Evolutionary conservation across 2,113 vertebrate genomes (phyloP).

Genomic region (Symphodus melops): DNA sequence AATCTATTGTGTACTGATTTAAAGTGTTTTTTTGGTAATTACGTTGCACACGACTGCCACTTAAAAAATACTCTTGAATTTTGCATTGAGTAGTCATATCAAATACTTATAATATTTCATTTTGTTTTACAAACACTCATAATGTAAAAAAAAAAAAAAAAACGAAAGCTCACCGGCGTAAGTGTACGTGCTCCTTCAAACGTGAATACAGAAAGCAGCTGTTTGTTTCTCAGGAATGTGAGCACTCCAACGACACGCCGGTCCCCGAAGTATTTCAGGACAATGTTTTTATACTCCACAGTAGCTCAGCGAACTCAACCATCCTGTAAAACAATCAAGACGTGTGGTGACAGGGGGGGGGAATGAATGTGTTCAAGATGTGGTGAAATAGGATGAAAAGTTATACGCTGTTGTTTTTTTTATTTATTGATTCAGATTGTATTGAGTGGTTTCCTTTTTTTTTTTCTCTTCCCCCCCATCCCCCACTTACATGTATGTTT

Average conservation of each 20-base stretch:
- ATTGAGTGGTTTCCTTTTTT: conserved; percentile 34
- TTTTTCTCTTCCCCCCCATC: too few species aligned
- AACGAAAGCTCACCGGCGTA: conserved; percentile 8
- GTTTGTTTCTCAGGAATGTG: conserved; percentile 81
- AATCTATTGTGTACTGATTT: conserved; percentile 20
- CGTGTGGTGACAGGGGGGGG: conserved; percentile 19
- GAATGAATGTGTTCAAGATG: conserved; percentile 64
- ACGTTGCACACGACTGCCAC: conserved; percentile 61
- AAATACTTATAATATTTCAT: too few species aligned
- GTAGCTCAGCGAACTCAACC: conserved; percentile 53
- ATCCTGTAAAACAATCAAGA: conserved; percentile 19
- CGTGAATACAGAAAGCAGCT: conserved; percentile 61
- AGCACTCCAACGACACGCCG: conserved; percentile 67
- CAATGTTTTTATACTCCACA: conserved; percentile 65
- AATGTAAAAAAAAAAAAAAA: conserved; percentile 8
- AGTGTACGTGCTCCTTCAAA: conserved; percentile 33
- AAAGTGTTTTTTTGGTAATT: conserved; percentile 39
- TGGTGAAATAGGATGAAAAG: conserved; percentile 55
- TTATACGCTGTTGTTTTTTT: conserved; percentile 36
- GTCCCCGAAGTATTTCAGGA: conserved; percentile 63
- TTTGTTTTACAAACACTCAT: conserved; percentile 3
- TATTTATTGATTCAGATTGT: conserved; percentile 59
- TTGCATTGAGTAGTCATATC: conserved; percentile 28
- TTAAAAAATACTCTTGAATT: conserved; percentile 6
- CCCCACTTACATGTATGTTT: conserved; percentile 23